Evolutionary conservation across 2,113 vertebrate genomes (phyloP), one percentile per base, ranked within the genome.

Genomic region (Sceloporus tristichus): DNA sequence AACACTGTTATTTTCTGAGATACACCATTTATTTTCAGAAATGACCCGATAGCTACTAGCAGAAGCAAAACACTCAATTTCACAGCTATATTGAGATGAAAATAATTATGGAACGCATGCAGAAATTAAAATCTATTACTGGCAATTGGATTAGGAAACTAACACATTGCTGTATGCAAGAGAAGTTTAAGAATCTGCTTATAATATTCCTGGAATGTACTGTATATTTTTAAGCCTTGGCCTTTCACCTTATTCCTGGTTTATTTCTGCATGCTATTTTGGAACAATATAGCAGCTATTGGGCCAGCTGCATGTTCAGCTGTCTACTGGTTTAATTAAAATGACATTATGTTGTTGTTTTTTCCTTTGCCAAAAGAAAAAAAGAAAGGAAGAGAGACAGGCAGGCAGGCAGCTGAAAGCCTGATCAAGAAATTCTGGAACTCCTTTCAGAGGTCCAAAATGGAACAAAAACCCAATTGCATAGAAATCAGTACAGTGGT

Each of bases 31-130:
- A 79, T 90, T 95, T 94, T 90, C 18, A 25, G 89, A 90, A 94
- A 87, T 96, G 92, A 94, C 95, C 94, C 87, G 90, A 74, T 93
- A 94, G 78, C 80, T 88, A 84, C 34, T 53, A 88, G 89, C 85
- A 93, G 79, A 94, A 95, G 83, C 82, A 92, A 95, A 94, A 90
- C 79, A 90, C 89, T 95, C 91, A 93, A 94, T 96, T 96, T 93
- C 95, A 93, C 91, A 95, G 90, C 88, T 93, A 92, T 83, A 91
- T 76, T 0, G 0, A 93, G 94, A 95, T 87, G 94, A 94, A 95
- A 95, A 94, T 92, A 93, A 93, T 94, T 92, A 92, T 76, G 54
- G 87, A 92, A 91, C 0, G 2, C 85, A 91, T 6, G 38, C 76
- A 92, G 91, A 94, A 93, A 95, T 95, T 93, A 93, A 92, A 95